Percentiles rank a stretch among this genome's conserved stretches.
phyloP scores from a whole-genome alignment of 2,113 vertebrate species.

The Neolamprologus ventralis region DNA sequence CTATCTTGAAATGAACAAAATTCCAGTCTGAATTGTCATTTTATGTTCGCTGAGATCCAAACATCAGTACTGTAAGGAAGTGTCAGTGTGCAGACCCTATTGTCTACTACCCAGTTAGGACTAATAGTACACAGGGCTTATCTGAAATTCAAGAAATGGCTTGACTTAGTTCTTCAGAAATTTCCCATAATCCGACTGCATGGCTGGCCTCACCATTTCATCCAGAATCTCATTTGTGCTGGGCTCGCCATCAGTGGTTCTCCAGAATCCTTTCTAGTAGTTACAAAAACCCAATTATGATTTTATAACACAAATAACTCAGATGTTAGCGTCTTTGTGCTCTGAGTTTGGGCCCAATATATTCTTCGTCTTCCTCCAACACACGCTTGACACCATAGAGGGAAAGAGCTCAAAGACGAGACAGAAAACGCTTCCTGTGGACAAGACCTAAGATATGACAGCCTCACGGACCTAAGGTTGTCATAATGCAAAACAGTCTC shows the following conservation, averaged over 20 bases:
- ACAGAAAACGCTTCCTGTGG: neutral
- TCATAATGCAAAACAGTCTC: neutral
- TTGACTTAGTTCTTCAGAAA: neutral
- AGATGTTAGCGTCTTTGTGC: neutral
- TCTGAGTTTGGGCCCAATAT: neutral
- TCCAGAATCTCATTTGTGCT: neutral
- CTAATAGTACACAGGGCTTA: neutral
- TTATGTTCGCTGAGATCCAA: rapidly evolving
- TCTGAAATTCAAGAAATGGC: neutral
- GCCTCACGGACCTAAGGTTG: neutral
- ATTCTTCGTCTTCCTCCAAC: neutral
- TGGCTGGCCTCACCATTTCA: neutral
- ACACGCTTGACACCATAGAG: neutral
- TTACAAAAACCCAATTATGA: neutral
- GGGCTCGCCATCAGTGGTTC: neutral
- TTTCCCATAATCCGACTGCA: neutral
- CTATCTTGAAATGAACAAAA: neutral
- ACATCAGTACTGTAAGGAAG: neutral
- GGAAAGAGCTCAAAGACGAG: neutral
- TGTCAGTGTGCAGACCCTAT: neutral
- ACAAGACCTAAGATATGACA: neutral
- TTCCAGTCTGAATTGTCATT: neutral
- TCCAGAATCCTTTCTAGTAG: neutral
- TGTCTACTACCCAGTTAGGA: neutral
- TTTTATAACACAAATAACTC: neutral